These are phyloP conservation scores for Byasa hedistus DNA, from an alignment of 2,888 invertebrate genomes.

Conservation along the genomic window DNA sequence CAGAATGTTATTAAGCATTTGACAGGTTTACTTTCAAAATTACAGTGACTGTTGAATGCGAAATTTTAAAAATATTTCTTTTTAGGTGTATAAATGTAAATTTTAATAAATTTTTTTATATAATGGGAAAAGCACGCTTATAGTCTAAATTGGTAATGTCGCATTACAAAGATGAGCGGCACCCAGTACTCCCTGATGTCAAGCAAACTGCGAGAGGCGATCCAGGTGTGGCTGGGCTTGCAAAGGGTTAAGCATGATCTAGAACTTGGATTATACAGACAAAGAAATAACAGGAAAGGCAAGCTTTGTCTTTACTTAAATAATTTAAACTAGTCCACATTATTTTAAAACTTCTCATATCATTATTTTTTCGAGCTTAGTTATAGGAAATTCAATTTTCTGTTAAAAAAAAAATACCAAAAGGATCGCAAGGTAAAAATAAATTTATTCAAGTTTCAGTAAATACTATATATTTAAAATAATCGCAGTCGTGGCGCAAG, in stretches of 20 bases:
- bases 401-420: too few relatives aligned
- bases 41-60: not conserved
- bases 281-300: not conserved
- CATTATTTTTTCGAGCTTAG: too few relatives aligned
- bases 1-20: not conserved
- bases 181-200: not conserved
- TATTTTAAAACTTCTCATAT: too few relatives aligned
- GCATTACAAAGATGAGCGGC: not conserved
- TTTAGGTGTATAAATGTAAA: not conserved
- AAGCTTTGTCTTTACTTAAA: not conserved
- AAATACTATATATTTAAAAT: too few relatives aligned
- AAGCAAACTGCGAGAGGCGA: not conserved
- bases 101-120: not conserved
- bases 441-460: too few relatives aligned
- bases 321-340: too few relatives aligned
- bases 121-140: not conserved
- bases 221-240: not conserved
- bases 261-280: not conserved
- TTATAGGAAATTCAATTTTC: too few relatives aligned
- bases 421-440: too few relatives aligned
- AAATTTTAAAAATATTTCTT: not conserved
- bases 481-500: too few relatives aligned
- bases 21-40: conserved; percentile 1
- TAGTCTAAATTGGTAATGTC: not conserved
- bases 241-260: not conserved